Evolutionary conservation across 2,888 invertebrate species (phyloP).

Genomic region (Scaptomyza polygonia): DNA sequence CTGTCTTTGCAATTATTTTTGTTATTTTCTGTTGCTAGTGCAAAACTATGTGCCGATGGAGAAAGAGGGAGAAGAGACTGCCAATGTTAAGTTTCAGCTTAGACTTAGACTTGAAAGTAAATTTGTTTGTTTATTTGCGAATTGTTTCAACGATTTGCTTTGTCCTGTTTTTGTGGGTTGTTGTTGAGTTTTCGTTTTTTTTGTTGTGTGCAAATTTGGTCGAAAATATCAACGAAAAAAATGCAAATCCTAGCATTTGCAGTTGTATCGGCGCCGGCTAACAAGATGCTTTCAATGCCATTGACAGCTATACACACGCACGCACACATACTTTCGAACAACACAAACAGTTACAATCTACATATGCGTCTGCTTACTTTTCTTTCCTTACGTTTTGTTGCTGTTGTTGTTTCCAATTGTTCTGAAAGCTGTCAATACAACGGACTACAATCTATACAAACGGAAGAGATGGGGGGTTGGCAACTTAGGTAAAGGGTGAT

Average conservation of each 20-base stretch:
- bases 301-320: constrained; percentile 31
- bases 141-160: constrained; percentile 33
- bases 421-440: constrained; percentile 65
- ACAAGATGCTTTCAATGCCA: constrained; percentile 64
- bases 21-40: not conserved
- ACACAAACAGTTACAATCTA: constrained; percentile 43
- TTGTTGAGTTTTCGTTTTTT: constrained; percentile 17
- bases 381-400: constrained; percentile 11
- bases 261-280: constrained; percentile 60
- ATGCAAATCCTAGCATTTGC: constrained; percentile 66
- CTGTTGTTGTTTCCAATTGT: constrained; percentile 61
- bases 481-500: constrained; percentile 7
- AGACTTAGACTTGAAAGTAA: constrained; percentile 10
- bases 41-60: not conserved
- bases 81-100: constrained; percentile 21
- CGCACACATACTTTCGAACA: constrained; percentile 10
- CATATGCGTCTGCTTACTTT: constrained; percentile 13
- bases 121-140: constrained; percentile 60
- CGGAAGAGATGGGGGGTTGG: not conserved
- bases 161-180: constrained; percentile 2
- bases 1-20: not conserved
- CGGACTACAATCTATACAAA: constrained; percentile 12
- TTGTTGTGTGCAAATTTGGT: constrained; percentile 40
- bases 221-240: constrained; percentile 51
- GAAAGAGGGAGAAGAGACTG: not conserved